Evolutionary conservation across 2,888 invertebrate species (phyloP).

Genomic region (Eupithecia centaureata): DNA sequence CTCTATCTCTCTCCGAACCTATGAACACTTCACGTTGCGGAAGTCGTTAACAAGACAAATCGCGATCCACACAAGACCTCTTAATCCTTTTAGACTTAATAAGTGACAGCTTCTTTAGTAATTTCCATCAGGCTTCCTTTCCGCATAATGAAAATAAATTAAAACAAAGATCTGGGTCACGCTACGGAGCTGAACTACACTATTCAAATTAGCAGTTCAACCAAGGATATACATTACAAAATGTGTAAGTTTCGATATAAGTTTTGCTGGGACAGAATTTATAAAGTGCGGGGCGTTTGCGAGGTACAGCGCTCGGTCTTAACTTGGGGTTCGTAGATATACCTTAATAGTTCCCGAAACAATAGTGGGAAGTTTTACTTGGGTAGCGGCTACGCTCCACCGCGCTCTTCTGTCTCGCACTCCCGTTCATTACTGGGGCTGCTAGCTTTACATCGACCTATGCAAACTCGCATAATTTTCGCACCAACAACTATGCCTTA

Average conservation of each 20-base stretch:
- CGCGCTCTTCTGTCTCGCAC: conserved; percentile 41
- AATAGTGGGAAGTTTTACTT: conserved; percentile 66
- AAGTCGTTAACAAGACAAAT: conserved; percentile 80
- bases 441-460: conserved; percentile 45
- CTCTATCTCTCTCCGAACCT: conserved; percentile 37
- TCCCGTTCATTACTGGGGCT: conserved; percentile 51
- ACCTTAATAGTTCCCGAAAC: conserved; percentile 62
- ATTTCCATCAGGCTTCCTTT: conserved; percentile 48
- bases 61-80: conserved; percentile 65
- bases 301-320: conserved; percentile 62
- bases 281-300: conserved; percentile 61
- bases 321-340: conserved; percentile 53
- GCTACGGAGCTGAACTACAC: conserved; percentile 19
- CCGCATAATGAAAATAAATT: conserved; percentile 38
- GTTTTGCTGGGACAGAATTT: conserved; percentile 60
- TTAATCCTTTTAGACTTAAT: conserved; percentile 71
- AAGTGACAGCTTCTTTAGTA: conserved; percentile 58
- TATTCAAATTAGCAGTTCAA: conserved; percentile 39
- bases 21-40: conserved; percentile 65
- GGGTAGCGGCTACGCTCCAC: conserved; percentile 42
- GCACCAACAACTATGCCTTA: conserved; percentile 48
- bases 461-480: conserved; percentile 55
- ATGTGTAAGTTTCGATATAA: conserved; percentile 55
- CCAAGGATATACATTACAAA: conserved; percentile 43
- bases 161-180: conserved; percentile 31